Conservation (phyloP, 2,113 vertebrate genomes). For the Notothenia coriiceps region DNA sequence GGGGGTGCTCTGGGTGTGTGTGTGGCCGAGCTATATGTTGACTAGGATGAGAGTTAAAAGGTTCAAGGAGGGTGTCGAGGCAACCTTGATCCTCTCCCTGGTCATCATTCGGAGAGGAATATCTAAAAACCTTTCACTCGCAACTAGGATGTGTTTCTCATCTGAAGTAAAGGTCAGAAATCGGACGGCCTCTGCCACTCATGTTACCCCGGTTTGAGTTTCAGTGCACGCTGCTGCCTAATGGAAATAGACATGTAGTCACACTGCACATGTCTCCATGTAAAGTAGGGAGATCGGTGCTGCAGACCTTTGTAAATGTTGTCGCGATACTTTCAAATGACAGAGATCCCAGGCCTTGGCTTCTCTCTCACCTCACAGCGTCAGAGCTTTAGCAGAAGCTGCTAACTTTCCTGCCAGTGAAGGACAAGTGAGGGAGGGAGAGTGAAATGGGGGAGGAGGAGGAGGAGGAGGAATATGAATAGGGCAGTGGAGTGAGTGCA, state of each 20-base stretch:
- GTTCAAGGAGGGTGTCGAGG: slow-evolving; percentile 29
- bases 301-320: slow-evolving; percentile 16
- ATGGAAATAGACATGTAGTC: slow-evolving; percentile 73
- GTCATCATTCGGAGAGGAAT: slow-evolving; percentile 30
- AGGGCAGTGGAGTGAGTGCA: slow-evolving; percentile 71
- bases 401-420: slow-evolving; percentile 72
- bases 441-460: slow-evolving; percentile 19
- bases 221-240: slow-evolving; percentile 50
- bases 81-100: slow-evolving; percentile 40
- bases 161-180: slow-evolving; percentile 64
- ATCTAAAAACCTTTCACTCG: not conserved
- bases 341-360: slow-evolving; percentile 38
- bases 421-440: slow-evolving; percentile 61
- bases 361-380: slow-evolving; percentile 30
- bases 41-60: slow-evolving; percentile 46
- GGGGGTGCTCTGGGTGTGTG: slow-evolving; percentile 1
- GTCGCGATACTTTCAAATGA: not conserved
- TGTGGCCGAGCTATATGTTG: slow-evolving; percentile 43
- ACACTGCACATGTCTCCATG: slow-evolving; percentile 31
- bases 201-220: slow-evolving; percentile 74
- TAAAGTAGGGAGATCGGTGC: not conserved
- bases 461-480: slow-evolving; percentile 72
- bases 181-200: slow-evolving; percentile 61
- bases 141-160: slow-evolving; percentile 31
- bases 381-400: slow-evolving; percentile 59